Base-by-base conservation (phyloP, 2,888 invertebrate genomes). In the Helicoverpa assulta region DNA sequence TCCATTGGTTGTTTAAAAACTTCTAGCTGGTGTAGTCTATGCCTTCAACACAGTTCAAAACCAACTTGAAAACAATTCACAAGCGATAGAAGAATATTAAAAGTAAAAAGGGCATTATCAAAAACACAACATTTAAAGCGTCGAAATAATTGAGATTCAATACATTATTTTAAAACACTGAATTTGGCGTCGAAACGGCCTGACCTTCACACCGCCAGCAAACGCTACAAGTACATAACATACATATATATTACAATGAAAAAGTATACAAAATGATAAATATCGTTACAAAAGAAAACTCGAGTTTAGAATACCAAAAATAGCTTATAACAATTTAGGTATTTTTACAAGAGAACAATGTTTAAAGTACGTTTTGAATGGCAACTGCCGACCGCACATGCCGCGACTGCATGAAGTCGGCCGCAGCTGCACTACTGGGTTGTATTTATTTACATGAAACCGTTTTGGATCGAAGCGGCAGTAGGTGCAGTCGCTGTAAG, bases 241-340 rank as follows among this genome's bases (percentile, higher is more conserved):
- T 57, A 70, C 74, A 81, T 77, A 77, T 80, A 81, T 80, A 56
- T 74, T 82, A 82, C 82, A 82, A 62, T 29, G 73, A 80, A 75
- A 79, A 82, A 80, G 78, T 80, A 73, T 78, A 82, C 78, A 82
- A 82, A 78, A 82, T 80, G 78, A 82, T 82, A 82, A 80, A 82
- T 82, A 82, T 75, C 61, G 81, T 81, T 82, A 82, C 76, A 82
- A 80, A 80, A 78, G 52, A 67, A 76, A 71, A 53, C 26, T 8
- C 43, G 51, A 60, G 47, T 21, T 10, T 26, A 47, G 19, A 53
- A 26, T 29, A 2, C 43, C 67, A 68, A 69, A 69, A 67, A 57
- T 51, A 21, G 18, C 60, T 50, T 52, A 26, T 3, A 0, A 0
- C 26, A 7, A 47, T 72, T 67, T 37, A 10, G 52, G 40, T 77